Evolutionary conservation across 2,797 vertebrate species (phyloP).

Genomic region (Manis javanica): DNA sequence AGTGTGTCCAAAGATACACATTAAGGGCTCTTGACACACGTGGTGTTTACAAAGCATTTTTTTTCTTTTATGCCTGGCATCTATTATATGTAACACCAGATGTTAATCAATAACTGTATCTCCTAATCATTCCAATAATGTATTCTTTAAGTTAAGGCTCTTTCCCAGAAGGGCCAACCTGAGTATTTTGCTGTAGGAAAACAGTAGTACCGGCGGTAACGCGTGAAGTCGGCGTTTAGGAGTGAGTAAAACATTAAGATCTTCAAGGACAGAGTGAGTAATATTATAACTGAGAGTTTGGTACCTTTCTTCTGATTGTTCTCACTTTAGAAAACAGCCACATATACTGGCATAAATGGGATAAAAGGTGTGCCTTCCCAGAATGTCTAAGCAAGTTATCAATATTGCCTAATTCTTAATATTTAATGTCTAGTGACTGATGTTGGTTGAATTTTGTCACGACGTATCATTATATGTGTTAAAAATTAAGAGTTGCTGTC

Average conservation of each 20-base stretch:
- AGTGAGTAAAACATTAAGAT: background rate
- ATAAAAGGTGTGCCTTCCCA: background rate
- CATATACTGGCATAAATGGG: background rate
- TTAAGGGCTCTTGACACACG: background rate
- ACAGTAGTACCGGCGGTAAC: background rate
- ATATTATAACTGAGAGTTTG: background rate
- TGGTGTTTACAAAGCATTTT: background rate
- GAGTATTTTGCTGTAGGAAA: background rate
- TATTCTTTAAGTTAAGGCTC: background rate
- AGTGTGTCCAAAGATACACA: background rate
- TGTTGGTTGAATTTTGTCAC: background rate
- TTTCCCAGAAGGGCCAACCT: background rate
- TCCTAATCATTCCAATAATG: background rate
- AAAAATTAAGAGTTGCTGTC: constrained; percentile 33
- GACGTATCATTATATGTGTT: constrained; percentile 11
- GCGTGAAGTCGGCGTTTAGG: background rate
- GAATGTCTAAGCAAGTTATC: background rate
- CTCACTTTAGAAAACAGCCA: background rate
- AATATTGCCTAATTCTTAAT: background rate
- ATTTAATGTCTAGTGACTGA: constrained; percentile 36
- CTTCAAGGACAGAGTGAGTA: background rate
- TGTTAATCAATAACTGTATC: background rate
- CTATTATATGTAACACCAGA: background rate
- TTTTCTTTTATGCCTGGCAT: background rate
- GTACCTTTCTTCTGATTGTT: background rate